These are phyloP conservation scores for Ptilonorhynchus violaceus DNA, from an alignment of 2,113 vertebrate species.

Conservation along the genomic window DNA sequence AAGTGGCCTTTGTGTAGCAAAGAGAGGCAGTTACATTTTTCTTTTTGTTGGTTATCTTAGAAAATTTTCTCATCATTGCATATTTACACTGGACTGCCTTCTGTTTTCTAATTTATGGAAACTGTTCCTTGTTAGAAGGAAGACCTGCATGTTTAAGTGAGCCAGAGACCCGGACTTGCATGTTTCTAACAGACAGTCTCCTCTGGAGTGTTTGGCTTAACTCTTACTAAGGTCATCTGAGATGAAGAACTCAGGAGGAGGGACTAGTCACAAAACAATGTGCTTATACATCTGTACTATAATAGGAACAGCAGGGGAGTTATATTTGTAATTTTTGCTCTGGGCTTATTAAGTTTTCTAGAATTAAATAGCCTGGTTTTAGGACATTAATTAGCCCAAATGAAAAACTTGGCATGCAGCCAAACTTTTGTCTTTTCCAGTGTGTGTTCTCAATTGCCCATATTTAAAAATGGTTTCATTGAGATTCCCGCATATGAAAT, in stretches of 20 bases:
- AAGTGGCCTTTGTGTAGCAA: not conserved
- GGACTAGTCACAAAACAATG: not conserved
- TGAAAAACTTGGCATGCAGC: not conserved
- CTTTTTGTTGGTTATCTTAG: not conserved
- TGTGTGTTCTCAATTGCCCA: not conserved
- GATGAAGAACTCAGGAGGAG: not conserved
- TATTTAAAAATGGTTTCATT: not conserved
- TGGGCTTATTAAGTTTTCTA: not conserved
- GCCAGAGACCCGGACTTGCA: not conserved
- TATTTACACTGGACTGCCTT: not conserved
- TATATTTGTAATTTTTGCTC: not conserved
- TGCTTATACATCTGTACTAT: not conserved
- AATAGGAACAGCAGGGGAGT: not conserved
- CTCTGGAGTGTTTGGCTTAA: not conserved
- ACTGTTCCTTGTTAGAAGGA: not conserved
- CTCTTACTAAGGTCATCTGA: not conserved
- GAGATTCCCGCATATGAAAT: not conserved
- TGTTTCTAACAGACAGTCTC: not conserved
- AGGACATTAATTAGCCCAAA: not conserved
- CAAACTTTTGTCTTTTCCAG: not conserved
- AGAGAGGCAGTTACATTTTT: not conserved
- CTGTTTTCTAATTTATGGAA: not conserved
- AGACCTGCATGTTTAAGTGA: not conserved
- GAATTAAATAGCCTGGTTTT: not conserved
- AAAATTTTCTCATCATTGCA: not conserved